Evolutionary conservation across 2,888 invertebrate genomes (phyloP), one percentile per base, ranked within the genome.

Genomic region (Autographa gamma): DNA sequence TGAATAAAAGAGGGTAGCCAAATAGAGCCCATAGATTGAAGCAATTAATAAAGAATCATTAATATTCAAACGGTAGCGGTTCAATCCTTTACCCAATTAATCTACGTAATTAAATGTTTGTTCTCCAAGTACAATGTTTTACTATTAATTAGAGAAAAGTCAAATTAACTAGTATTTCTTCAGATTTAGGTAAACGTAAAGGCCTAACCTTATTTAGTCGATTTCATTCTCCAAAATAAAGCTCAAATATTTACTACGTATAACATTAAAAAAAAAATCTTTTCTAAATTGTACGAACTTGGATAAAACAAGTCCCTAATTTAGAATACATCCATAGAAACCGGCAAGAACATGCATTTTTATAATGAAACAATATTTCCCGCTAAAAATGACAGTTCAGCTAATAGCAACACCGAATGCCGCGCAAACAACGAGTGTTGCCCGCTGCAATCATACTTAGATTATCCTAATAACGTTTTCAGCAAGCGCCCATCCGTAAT

Each of bases 381-480:
- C 3, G 54, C 9, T 54, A 54, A 19, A 54, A 56, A 56, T 56
- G 54, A 13, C 25, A 56, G 19, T 43, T 9, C 13, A 41, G 66
- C 64, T 66, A 67, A 74, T 69, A 60, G 68, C 63, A 64, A 77
- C 60, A 66, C 65, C 38, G 63, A 5, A 14, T 52, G n/a, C n/a
- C 14, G 63, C 69, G 80, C 83, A 86, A 88, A 87, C 88, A 85
- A 48, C 71, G 54, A 74, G 48, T 34, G 65, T 68, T 73, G 85
- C 85, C 86, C 79, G 67, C 83, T 86, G 86, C 89, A 90, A 91
- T 92, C 89, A 92, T 91, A 92, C 88, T 92, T 90, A 91, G 90
- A 92, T 91, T 91, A 92, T 88, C 87, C 88, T 91, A 91, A 91
- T 90, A 89, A 88, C 83, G 87, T 91, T 89, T 87, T 85, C 75